Base-by-base conservation (phyloP, 2,113 vertebrate species). In the Ceuthmochares aereus region DNA sequence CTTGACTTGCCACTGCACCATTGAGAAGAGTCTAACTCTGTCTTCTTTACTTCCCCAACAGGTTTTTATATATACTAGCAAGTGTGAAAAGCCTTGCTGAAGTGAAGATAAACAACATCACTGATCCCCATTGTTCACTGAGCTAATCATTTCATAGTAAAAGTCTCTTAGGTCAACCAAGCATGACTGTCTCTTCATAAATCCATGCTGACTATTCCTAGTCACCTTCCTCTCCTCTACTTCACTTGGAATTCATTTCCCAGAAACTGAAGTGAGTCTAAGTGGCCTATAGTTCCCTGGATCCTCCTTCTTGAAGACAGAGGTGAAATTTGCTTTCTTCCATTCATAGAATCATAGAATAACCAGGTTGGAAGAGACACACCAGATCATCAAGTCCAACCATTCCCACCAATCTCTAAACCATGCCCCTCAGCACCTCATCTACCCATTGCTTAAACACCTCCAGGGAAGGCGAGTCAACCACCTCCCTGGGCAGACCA, bases 101-200 rank as follows among this genome's bases (percentile, higher is more conserved):
- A 88, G 22, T 68, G 19, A 83, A 43, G 17, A 42, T 51, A 52
- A 75, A 80, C 29, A 80, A 55, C 27, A 45, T 30, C 17, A 29
- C 29, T 2, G 0, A 42, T 56, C 0, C 0, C 23, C 7, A 15
- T n/a, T 36, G 8, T 47, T 52, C 16, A 51, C 60, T 40, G 43
- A 87, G 49, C 13, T 34, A 10, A 60, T 64, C 6, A 42, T 36
- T 68, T 80, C 29, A 73, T 36, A 16, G 8, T 32, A 21, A 77
- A 87, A 73, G 1, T 5, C 36, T 81, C 36, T 79, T 20, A 16
- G 30, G 29, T 43, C 4, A 2, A 34, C 60, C 59, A 77, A 68
- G 12, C 7, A 37, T 26, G 29, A 32, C 10, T 63, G 11, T 2
- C 4, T 59, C 14, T 34, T 76, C 37, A 29, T 49, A 70, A 83